Evolutionary conservation across 1,140 invertebrate genomes (phyloP).

Genomic region (Popillia japonica): DNA sequence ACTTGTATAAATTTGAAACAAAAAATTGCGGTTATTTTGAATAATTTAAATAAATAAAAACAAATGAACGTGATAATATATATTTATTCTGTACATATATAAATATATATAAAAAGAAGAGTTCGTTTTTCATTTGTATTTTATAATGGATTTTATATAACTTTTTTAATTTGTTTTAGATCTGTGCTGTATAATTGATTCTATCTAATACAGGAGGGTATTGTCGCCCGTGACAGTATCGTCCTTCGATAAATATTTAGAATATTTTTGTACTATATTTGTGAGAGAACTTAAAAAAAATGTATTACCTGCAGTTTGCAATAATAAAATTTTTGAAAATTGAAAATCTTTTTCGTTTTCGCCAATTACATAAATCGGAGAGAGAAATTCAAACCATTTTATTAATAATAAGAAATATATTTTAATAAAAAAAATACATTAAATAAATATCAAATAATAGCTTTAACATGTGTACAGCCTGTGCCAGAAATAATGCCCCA

Average conservation of each 20-base stretch:
- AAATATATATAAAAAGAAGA: conserved; percentile 29
- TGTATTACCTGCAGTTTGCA: conserved; percentile 24
- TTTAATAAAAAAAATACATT: conserved; percentile 13
- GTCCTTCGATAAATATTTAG: conserved; percentile 19
- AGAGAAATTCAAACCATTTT: neutral
- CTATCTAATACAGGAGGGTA: neutral
- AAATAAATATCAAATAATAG: conserved; percentile 6
- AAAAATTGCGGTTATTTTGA: too few species aligned
- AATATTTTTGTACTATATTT: conserved; percentile 33
- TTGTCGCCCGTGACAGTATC: neutral
- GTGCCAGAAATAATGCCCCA: too few species aligned
- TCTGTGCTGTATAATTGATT: conserved; percentile 14
- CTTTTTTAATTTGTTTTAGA: conserved; percentile 4
- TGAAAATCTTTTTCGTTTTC: neutral
- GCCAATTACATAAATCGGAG: neutral
- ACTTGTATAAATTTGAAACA: neutral
- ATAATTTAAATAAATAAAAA: neutral
- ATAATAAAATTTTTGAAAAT: conserved; percentile 16
- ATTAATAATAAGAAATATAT: neutral
- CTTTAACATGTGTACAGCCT: neutral
- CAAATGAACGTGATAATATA: neutral
- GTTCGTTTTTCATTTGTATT: conserved; percentile 18
- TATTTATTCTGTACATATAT: conserved; percentile 14
- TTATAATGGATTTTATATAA: conserved; percentile 10
- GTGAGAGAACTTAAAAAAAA: neutral